Evolutionary conservation across 2,888 invertebrate species (phyloP).

Genomic region (Parochlus steinenii): DNA sequence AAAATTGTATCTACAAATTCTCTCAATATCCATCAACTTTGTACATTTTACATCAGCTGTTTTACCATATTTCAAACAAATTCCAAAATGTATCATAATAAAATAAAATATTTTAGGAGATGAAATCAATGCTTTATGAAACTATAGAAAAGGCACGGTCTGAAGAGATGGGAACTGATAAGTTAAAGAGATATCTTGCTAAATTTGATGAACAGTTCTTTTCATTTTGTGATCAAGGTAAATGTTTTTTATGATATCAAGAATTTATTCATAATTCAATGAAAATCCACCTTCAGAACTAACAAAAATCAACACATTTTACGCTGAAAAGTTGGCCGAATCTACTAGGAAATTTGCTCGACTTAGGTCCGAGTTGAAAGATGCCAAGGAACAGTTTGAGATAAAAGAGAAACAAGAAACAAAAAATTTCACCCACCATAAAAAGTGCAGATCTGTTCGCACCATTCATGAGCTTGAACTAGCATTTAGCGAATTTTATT

Average conservation of each 20-base stretch:
- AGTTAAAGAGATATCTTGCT: slow-evolving; percentile 52
- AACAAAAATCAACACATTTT: slow-evolving; percentile 78
- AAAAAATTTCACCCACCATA: slow-evolving; percentile 19
- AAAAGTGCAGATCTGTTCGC: slow-evolving; percentile 38
- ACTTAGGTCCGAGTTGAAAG: slow-evolving; percentile 51
- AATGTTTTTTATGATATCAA: too few relatives aligned
- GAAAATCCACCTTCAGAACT: too few relatives aligned
- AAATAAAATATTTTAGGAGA: slow-evolving; percentile 37
- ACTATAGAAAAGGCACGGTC: slow-evolving; percentile 63
- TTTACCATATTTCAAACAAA: slow-evolving; percentile 14
- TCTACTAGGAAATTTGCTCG: slow-evolving; percentile 65
- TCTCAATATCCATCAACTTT: too few relatives aligned
- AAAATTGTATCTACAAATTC: too few relatives aligned
- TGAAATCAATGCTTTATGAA: slow-evolving; percentile 69
- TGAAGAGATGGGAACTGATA: slow-evolving; percentile 53
- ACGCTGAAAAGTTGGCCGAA: slow-evolving; percentile 77
- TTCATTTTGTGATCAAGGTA: slow-evolving; percentile 69
- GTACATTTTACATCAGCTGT: too few relatives aligned
- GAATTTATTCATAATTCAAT: too few relatives aligned
- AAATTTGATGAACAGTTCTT: slow-evolving; percentile 76
- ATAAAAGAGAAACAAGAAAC: slow-evolving; percentile 25
- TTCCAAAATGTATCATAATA: not conserved
- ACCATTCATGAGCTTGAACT: slow-evolving; percentile 69
- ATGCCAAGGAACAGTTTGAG: slow-evolving; percentile 30
- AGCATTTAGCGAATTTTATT: slow-evolving; percentile 81